Conservation (phyloP, 2,113 vertebrate genomes). For the Dasyurus viverrinus region DNA sequence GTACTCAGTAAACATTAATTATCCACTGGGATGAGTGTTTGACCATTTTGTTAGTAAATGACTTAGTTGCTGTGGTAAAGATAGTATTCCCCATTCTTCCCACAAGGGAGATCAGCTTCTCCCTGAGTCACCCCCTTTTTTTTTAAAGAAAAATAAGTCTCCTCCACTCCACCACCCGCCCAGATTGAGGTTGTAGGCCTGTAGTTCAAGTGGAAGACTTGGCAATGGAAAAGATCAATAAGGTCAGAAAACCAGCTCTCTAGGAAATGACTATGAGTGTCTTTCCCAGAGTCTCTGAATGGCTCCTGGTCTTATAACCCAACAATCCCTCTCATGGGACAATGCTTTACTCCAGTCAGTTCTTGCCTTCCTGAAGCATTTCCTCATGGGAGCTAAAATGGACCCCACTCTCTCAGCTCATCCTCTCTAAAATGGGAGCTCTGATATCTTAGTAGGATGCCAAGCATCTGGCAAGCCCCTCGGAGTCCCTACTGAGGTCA, state of each 20-base stretch:
- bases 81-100: background rate
- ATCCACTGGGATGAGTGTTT: too few species aligned
- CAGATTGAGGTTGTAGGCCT: background rate
- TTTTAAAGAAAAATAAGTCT: too few species aligned
- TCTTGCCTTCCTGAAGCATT: background rate
- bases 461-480: background rate
- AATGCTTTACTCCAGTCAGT: background rate
- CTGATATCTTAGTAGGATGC: background rate
- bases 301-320: background rate
- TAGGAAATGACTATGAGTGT: background rate
- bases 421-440: slow-evolving; percentile 4
- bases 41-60: background rate
- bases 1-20: background rate
- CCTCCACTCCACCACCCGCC: too few species aligned
- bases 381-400: background rate
- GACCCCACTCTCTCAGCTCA: slow-evolving; percentile 13
- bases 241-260: background rate
- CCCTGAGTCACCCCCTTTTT: background rate
- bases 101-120: background rate
- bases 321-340: background rate
- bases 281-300: background rate
- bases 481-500: slow-evolving; percentile 1
- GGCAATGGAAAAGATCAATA: background rate
- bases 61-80: background rate
- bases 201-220: background rate